Evolutionary conservation across 2,888 invertebrate species (phyloP), one percentile per base, ranked within the genome.

Genomic region (Eupeodes luniger): DNA sequence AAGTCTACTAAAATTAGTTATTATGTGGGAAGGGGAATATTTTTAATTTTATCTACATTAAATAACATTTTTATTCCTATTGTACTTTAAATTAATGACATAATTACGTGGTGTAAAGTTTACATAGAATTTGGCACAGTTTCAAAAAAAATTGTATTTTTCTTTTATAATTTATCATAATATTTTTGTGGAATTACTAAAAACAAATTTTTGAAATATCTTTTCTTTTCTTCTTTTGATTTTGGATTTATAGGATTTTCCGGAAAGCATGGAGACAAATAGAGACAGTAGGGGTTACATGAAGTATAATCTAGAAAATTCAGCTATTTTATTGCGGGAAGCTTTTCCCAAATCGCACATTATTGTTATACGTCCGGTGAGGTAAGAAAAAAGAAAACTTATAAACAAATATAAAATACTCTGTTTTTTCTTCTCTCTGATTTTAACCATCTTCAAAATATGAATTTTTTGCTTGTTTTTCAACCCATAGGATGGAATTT

Each of bases 231-330:
- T 44, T 72, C n/a, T 72, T 59, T 47, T 11, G 27, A 59, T 47
- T 27, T 36, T 69, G 9, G 14, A 16, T 77, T 76, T 93, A 9
- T 92, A 98, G 97, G 97, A 98, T 93, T 98, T 97, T 92, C 95
- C 96, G 36, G 97, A 98, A 93, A 96, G 96, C 92, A 98, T 98
- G 98, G 95, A 96, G 91, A 94, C 94, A 47, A 96, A 97, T 92
- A 94, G 96, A 49, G 97, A 97, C 91, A 96, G 97, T 93, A 95
- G 96, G 90, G 95, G 95, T 91, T 97, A 97, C 92, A 92, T 95
- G 90, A 95, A 96, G 90, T 98, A 98, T 96, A 97, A 97, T 93
- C 94, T 98, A 88, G 97, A 98, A 92, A 96, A 95, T 91, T 97
- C 96, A 36, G 96, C 97, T 47, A 94, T 94, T 70, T 93, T 96